Evolutionary conservation across 2,888 invertebrate genomes (phyloP), one percentile per base, ranked within the genome.

Genomic region (Crossocerus cetratus): DNA sequence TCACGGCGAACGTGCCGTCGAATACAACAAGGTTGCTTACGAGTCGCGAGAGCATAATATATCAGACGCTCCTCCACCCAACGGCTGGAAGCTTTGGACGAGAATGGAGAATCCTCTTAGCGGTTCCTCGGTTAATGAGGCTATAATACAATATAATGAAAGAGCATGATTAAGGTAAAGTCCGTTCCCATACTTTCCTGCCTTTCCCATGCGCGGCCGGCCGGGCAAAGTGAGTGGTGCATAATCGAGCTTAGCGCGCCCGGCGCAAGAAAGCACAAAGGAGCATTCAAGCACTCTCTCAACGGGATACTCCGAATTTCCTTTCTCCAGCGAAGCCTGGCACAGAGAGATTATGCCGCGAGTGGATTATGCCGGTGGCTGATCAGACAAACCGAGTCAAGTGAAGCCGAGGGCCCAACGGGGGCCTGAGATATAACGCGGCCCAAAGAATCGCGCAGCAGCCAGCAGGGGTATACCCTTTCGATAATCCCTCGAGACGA

Each of bases 391-490:
- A 54, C 21, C 53, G 23, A 32, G 32, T 32, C 8, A 32, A 32
- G 32, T 57, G 23, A 18, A 18, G 8, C 20, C 3, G 54, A 11
- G 21, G 5, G 1, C 20, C 20, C 16, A 21, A 18, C 20, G 13
- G 20, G 54, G 20, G 21, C 13, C 42, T 45, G 4, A 18, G 18
- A 13, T 45, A 18, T 45, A 2, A 23, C 5, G 54, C 45, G 60
- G 21, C 43, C 22, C 69, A 49, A 80, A 74, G 72, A 76, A 76
- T 80, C 62, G 69, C 80, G 43, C 81, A 76, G 78, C 80, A 65
- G 81, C 23, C 81, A 76, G 78, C 80, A 65, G 81, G 32, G 80
- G 71, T 69, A n/a, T n/a, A 72, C 72, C 62, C 71, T 75, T 59
- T 72, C 78, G 72, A 78, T 81, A 81, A 81, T 81, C 76, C 69